Evolutionary conservation across 2,888 invertebrate species (phyloP), one percentile per base, ranked within the genome.

Genomic region (Tuberolachnus salignus): DNA sequence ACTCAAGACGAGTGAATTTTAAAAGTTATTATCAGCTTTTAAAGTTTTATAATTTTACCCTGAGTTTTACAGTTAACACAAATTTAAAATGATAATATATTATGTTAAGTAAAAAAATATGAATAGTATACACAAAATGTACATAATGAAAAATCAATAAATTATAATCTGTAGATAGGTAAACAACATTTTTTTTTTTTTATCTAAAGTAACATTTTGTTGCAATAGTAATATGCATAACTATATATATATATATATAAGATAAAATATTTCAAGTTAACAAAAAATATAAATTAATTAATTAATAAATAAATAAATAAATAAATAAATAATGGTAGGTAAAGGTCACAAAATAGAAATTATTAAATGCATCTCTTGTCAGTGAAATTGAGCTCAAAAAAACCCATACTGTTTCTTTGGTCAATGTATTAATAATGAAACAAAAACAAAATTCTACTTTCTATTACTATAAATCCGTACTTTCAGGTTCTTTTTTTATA

Each of bases 251-350:
- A 72, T 53, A 64, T 46, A 72, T 64, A 64, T 63, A 80, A 44
- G 63, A 64, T 57, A 75, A 55, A 61, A 64, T 71, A 55, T 80
- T 71, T 80, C 34, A 80, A 80, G 55, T 71, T 72, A 71, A 80
- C 80, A 80, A 80, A 72, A 63, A 80, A 42, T 34, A 70, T 46
- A 70, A 80, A 63, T 63, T n/a, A 70, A 72, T 70, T 46, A 67
- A 75, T n/a, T n/a, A n/a, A n/a, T n/a, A n/a, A n/a, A n/a, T n/a
- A n/a, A n/a, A n/a, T 66, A n/a, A n/a, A 63, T 26, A 69, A 69
- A 51, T 63, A 55, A 63, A 64, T 64, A 64, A 72, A 80, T 64
- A 71, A 71, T 72, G 72, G 80, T 80, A 80, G 80, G 63, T 49
- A 69, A 64, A 80, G 46, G 72, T 80, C 80, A 69, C n/a, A 69